These are phyloP conservation scores for Sinosuthora webbiana DNA, from an alignment of 2,113 vertebrate species.

Conservation along the genomic window DNA sequence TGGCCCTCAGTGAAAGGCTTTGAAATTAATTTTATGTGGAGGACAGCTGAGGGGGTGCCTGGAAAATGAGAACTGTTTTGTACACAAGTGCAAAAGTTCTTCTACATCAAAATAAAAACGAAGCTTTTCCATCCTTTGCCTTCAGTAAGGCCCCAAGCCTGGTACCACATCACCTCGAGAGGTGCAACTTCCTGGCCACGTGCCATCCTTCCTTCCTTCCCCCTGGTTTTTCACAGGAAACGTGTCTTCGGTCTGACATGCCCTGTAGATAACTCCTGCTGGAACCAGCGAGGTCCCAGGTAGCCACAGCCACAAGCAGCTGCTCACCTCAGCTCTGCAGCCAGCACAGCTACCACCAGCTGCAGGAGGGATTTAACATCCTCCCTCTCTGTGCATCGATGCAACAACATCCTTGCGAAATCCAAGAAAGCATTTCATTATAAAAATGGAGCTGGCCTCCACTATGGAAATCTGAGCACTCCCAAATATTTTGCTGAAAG, in stretches of 20 bases:
- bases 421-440: neutral
- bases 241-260: neutral
- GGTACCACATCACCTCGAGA: fast-evolving
- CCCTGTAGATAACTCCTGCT: neutral
- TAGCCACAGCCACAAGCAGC: neutral
- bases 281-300: neutral
- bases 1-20: neutral
- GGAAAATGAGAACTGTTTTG: neutral
- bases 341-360: neutral
- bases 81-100: fast-evolving
- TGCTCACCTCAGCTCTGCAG: neutral
- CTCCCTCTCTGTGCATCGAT: neutral
- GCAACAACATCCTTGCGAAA: neutral
- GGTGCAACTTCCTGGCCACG: neutral
- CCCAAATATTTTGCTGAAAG: neutral
- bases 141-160: neutral
- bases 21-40: neutral
- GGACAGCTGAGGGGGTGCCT: neutral
- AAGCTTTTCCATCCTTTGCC: neutral
- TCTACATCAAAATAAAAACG: neutral
- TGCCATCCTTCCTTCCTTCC: neutral
- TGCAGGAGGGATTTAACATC: neutral
- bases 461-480: neutral
- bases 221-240: neutral
- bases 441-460: neutral